Conservation (phyloP, 2,113 vertebrate genomes). For the Saiga tatarica region DNA sequence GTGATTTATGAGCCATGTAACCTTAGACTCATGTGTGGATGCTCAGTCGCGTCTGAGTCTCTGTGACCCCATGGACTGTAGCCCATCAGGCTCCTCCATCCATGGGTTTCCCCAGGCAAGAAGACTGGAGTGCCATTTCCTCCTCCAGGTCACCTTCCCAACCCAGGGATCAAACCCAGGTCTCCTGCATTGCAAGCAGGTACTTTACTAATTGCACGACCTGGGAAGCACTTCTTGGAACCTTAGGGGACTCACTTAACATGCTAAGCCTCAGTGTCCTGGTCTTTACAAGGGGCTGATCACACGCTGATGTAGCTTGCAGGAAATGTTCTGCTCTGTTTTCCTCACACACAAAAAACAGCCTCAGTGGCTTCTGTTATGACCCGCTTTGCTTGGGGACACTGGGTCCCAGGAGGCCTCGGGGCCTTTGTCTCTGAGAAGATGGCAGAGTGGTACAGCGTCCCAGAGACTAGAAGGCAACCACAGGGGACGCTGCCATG, state of each 20-base stretch:
- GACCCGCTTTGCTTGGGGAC: neutral
- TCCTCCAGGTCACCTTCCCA: neutral
- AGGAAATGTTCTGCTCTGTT: rapidly evolving
- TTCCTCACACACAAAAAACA: neutral
- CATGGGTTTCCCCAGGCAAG: neutral
- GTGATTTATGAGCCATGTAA: neutral
- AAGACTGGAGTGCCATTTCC: neutral
- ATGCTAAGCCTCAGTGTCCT: neutral
- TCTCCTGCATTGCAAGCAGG: neutral
- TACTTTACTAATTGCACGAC: neutral
- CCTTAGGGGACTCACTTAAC: neutral
- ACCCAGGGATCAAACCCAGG: neutral
- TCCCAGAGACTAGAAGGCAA: neutral
- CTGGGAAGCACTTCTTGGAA: neutral
- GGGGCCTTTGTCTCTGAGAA: neutral
- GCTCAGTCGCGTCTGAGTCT: neutral
- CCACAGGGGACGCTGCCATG: rapidly evolving
- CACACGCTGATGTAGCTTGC: rapidly evolving
- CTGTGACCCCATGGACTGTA: neutral
- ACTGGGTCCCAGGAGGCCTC: neutral
- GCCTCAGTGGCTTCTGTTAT: neutral
- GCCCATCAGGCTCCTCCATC: neutral
- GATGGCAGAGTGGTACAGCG: neutral
- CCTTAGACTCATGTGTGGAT: neutral
- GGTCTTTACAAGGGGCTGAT: neutral